Percentiles rank a stretch among this genome's conserved stretches.
phyloP scores from a whole-genome alignment of 2,888 invertebrate genomes.

The Glomeris marginata region DNA sequence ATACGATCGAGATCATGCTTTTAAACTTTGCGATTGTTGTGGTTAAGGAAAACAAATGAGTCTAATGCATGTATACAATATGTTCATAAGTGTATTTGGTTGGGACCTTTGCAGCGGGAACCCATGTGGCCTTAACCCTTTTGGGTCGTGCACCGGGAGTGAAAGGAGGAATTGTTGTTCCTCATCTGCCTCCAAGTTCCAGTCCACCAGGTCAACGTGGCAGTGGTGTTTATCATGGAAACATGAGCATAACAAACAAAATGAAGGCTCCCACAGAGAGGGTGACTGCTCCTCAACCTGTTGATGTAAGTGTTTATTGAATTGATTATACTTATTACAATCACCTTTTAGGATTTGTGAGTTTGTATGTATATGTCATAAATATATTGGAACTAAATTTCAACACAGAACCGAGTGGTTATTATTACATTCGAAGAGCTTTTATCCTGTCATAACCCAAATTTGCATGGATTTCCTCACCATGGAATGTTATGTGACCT shows the following conservation, averaged over 20 bases:
- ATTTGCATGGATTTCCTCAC: too few species aligned
- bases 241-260: constrained; percentile 16
- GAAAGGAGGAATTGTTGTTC: not conserved
- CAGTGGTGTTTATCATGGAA: constrained; percentile 16
- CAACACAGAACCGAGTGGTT: too few species aligned
- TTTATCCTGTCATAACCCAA: too few species aligned
- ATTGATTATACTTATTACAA: too few species aligned
- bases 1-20: not conserved
- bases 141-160: constrained; percentile 26
- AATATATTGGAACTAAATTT: too few species aligned
- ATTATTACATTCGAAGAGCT: too few species aligned
- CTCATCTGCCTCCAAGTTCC: constrained; percentile 22
- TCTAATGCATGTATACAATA: not conserved
- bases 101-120: constrained; percentile 27
- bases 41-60: not conserved
- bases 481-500: too few species aligned
- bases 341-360: too few species aligned
- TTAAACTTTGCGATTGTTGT: not conserved
- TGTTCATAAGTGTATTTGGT: constrained; percentile 1
- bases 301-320: constrained; percentile 53
- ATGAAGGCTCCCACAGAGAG: constrained; percentile 18
- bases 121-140: constrained; percentile 36
- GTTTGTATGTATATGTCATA: too few species aligned
- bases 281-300: constrained; percentile 39
- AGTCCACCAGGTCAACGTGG: constrained; percentile 20